Percentiles rank a stretch among this genome's conserved stretches.
Conservation (phyloP, 53 echinoderm and acorn worm species). For the Crossaster papposus region DNA sequence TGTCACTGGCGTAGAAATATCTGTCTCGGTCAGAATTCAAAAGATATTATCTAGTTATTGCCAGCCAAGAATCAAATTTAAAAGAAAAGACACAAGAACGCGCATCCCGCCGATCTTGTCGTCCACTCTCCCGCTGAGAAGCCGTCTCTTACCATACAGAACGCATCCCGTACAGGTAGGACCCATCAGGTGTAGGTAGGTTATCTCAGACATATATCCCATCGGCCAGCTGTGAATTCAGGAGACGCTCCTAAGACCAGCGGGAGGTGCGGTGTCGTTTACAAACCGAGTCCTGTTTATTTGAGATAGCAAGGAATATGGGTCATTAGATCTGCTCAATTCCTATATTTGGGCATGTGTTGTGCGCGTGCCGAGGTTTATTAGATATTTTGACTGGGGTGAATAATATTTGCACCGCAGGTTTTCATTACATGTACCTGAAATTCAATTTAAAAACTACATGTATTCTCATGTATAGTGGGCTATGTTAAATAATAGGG, state of each 20-base stretch:
- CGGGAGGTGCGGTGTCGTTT: conserved; percentile 30
- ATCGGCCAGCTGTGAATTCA: not conserved
- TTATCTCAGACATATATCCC: conserved; percentile 5
- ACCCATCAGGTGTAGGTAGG: not conserved
- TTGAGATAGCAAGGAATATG: conserved; percentile 24
- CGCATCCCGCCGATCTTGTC: no score
- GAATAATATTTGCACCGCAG: not conserved
- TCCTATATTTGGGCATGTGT: conserved; percentile 54
- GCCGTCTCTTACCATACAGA: not conserved
- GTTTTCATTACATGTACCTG: not conserved
- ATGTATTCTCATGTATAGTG: not conserved
- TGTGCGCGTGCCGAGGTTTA: not conserved
- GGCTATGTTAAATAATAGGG: not conserved
- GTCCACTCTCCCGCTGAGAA: not conserved
- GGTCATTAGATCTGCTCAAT: conserved; percentile 4
- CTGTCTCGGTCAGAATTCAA: no score
- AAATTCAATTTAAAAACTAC: not conserved
- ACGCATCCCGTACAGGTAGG: not conserved
- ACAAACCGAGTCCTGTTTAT: conserved; percentile 7
- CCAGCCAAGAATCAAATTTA: no score
- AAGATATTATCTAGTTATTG: no score
- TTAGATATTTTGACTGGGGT: not conserved
- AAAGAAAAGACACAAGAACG: no score
- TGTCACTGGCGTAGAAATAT: no score
- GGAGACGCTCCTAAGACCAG: not conserved